These are phyloP conservation scores for Empis stercorea DNA, from an alignment of 2,888 invertebrate genomes.

Conservation along the genomic window DNA sequence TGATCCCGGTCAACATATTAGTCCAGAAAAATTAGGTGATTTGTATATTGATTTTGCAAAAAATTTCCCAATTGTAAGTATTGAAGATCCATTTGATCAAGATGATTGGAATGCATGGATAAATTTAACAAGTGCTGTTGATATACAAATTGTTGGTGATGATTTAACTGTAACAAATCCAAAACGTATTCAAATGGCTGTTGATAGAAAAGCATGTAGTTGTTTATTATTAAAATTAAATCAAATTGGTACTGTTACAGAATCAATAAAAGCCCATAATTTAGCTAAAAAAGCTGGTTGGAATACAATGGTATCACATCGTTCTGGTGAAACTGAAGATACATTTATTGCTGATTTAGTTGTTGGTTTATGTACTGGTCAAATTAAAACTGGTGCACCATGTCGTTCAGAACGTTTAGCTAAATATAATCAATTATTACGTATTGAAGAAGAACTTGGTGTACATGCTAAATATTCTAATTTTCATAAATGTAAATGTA, in stretches of 20 bases:
- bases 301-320: constrained; percentile 99
- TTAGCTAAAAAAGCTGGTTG: constrained; percentile 80
- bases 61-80: constrained; percentile 89
- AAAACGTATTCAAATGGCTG: constrained; percentile 82
- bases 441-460: constrained; percentile 97
- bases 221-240: constrained; percentile 94
- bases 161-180: constrained; percentile 94
- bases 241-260: constrained; percentile 96
- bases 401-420: constrained; percentile 96
- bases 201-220: constrained; percentile 96
- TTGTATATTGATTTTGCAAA: constrained; percentile 84
- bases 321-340: constrained; percentile 98
- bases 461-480: constrained; percentile 56
- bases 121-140: constrained; percentile 57
- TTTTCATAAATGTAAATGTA: too few species aligned
- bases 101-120: constrained; percentile 97
- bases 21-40: constrained; percentile 69
- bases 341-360: constrained; percentile 98
- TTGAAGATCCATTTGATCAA: constrained; percentile 99
- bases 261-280: constrained; percentile 88
- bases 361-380: constrained; percentile 96
- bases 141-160: constrained; percentile 86
- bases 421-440: constrained; percentile 97
- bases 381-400: constrained; percentile 98
- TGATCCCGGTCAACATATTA: constrained; percentile 66